Evolutionary conservation across 2,888 invertebrate genomes (phyloP).

Genomic region (Cephonodes hylas): DNA sequence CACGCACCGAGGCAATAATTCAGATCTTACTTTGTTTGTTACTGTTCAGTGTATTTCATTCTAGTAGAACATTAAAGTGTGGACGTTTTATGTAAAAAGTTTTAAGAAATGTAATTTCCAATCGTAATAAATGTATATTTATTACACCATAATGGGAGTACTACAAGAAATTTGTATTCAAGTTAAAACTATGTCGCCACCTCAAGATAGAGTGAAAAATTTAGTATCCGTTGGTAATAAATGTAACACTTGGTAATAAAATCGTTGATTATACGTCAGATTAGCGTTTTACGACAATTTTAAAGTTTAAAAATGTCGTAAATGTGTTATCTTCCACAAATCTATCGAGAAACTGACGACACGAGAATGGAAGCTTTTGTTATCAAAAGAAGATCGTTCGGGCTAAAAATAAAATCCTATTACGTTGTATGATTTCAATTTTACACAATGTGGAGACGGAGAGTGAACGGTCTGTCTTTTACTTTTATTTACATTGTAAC

Average conservation of each 20-base stretch:
- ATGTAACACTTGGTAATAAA: slow-evolving; percentile 14
- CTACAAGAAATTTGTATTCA: background rate
- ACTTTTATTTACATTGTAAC: background rate
- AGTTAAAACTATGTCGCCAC: background rate
- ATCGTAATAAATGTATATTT: too few relatives aligned
- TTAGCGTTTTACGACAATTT: slow-evolving; percentile 13
- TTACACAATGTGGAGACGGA: background rate
- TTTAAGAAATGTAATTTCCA: too few relatives aligned
- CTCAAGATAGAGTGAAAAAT: background rate
- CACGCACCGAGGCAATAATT: too few relatives aligned
- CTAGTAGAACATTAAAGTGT: too few relatives aligned
- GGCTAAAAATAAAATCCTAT: background rate
- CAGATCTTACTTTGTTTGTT: too few relatives aligned
- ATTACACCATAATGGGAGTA: background rate
- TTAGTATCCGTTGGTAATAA: background rate
- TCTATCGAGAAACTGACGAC: slow-evolving; percentile 12
- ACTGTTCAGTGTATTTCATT: too few relatives aligned
- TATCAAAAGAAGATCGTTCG: background rate
- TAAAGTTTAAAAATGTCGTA: slow-evolving; percentile 14
- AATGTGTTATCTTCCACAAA: slow-evolving; percentile 13
- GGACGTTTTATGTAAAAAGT: too few relatives aligned
- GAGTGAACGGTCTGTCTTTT: too few relatives aligned
- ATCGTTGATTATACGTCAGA: slow-evolving; percentile 11
- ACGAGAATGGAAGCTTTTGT: background rate
- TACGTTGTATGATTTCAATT: background rate